Percentiles rank a stretch among this genome's conserved stretches.
phyloP scores from a whole-genome alignment of 2,113 vertebrate genomes.

The Haliaeetus leucogaster region DNA sequence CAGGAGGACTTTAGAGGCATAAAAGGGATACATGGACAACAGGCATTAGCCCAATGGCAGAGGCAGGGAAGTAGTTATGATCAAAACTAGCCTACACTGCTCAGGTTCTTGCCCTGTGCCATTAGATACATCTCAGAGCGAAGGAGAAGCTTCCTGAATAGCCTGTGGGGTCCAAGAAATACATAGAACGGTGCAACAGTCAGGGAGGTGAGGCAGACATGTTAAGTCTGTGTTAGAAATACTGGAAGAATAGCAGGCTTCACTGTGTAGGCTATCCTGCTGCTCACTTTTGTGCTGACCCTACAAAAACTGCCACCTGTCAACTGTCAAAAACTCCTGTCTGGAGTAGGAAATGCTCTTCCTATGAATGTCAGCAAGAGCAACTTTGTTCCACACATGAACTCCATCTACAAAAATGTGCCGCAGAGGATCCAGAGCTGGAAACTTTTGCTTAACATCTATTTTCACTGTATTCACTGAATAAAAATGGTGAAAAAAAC shows the following conservation, averaged over 20 bases:
- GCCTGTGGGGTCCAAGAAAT: not conserved
- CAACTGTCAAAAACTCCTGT: not conserved
- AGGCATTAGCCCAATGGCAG: not conserved
- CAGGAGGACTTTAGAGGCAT: not conserved
- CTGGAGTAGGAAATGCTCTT: not conserved
- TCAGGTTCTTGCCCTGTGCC: not conserved
- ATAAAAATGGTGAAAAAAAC: not conserved
- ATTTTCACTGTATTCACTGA: not conserved
- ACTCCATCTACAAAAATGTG: not conserved
- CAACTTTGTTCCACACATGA: not conserved
- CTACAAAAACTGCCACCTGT: not conserved
- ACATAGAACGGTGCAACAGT: not conserved
- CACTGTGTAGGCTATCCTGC: not conserved
- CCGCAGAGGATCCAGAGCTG: not conserved
- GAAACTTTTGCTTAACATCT: not conserved
- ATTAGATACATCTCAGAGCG: not conserved
- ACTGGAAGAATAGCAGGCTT: not conserved
- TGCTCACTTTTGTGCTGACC: not conserved
- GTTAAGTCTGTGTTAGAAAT: not conserved
- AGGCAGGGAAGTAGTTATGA: not conserved
- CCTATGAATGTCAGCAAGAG: not conserved
- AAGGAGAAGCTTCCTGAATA: not conserved
- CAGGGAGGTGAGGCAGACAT: not conserved
- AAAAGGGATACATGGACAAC: not conserved
- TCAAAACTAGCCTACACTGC: not conserved